Evolutionary conservation across 2,888 invertebrate species (phyloP).

Genomic region (Cantharis flavilabris): DNA sequence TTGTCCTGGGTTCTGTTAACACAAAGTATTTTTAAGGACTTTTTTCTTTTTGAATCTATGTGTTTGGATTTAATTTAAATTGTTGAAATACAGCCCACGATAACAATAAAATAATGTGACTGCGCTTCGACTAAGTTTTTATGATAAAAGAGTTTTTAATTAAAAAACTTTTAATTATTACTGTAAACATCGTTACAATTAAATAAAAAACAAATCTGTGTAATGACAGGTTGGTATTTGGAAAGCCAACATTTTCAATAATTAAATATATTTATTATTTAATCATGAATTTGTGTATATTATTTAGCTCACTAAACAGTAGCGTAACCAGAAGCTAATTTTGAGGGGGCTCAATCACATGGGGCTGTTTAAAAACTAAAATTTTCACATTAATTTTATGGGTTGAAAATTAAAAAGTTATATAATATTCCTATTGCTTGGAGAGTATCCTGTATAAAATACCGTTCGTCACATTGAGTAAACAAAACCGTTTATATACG

Average conservation of each 20-base stretch:
- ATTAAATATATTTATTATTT: neutral
- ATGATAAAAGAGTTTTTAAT: neutral
- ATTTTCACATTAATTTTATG: too few relatives aligned
- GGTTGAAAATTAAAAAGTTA: neutral
- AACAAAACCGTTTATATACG: conserved; percentile 15
- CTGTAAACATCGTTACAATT: neutral
- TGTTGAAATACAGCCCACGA: neutral
- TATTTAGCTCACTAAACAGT: too few relatives aligned
- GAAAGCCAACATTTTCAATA: neutral
- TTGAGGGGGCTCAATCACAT: too few relatives aligned
- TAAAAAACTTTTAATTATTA: neutral
- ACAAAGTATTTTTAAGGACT: neutral
- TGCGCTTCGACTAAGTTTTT: neutral
- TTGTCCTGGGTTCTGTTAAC: neutral
- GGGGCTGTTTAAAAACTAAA: too few relatives aligned
- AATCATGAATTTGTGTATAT: too few relatives aligned
- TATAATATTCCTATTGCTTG: too few relatives aligned
- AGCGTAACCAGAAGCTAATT: too few relatives aligned
- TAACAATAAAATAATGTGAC: neutral
- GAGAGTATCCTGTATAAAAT: neutral
- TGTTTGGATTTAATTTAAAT: neutral
- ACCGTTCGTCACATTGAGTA: neutral
- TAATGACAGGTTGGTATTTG: neutral
- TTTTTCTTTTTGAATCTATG: neutral
- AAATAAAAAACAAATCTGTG: neutral